Base-by-base conservation (phyloP, 2,888 invertebrate species). In the Nebria salina region DNA sequence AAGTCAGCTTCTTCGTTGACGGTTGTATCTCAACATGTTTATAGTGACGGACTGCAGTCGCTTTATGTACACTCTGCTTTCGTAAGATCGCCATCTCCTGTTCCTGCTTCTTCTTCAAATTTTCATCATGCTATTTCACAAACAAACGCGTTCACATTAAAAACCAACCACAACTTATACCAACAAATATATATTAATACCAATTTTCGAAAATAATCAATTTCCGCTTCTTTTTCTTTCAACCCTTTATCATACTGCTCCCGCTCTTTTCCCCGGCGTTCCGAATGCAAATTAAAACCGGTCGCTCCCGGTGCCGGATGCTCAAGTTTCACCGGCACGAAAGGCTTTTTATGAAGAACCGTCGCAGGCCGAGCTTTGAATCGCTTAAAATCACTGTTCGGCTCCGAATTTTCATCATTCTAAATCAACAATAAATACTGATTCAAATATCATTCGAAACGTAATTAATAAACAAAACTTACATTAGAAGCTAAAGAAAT, bases 341-440 rank as follows among this genome's bases (percentile, higher is more conserved):
- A 94, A 0, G 94, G 94, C 84, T 92, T 90, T 84, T 92, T 92
- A 75, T 91, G 89, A 0, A 94, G 87, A 2, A 94, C 93, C n/a
- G 86, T 86, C 0, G 93, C 89, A 26, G 93, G 92, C 75, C 90
- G 89, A 1, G 95, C 94, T 87, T 92, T 93, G 88, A 94, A 94
- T 75, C 83, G 82, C 20, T 86, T 84, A 41, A 83, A 64, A 26
- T 85, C 85, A 78, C 85, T 83, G 81, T 85, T 82, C 79, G 81
- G 76, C 73, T 76, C 81, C 8, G 42, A 85, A 82, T 84, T 88
- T 82, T 85, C 89, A 87, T 84, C 89, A 87, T 84, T 89, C 88
- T 84, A 88, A 82, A 89, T 2, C 3, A 89, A 83, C 73, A 76
- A 83, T 72, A 83, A 66, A 70, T 26, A 65, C 70, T 65, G 20